Percentiles rank a stretch among this genome's conserved stretches.
phyloP scores from a whole-genome alignment of 1,140 invertebrate species.

The Papilio polyxenes region DNA sequence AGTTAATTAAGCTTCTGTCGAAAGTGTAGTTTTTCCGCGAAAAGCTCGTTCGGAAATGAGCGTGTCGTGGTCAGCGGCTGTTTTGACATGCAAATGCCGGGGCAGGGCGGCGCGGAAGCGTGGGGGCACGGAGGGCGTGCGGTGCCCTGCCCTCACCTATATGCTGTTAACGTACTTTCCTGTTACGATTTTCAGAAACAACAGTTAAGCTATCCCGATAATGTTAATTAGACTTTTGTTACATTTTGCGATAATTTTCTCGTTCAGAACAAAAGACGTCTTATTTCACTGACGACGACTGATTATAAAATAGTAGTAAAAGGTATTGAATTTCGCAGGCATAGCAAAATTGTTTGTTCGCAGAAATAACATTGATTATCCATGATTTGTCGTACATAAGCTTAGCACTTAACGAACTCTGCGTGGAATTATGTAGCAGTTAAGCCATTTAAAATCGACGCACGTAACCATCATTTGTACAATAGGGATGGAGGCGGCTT shows the following conservation, averaged over 20 bases:
- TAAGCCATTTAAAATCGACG: slow-evolving; percentile 24
- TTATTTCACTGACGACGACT: not conserved
- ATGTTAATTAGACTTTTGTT: not conserved
- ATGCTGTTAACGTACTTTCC: slow-evolving; percentile 28
- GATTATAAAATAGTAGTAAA: not conserved
- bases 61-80: slow-evolving; percentile 61
- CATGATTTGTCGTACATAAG: not conserved
- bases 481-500: slow-evolving; percentile 14
- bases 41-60: slow-evolving; percentile 65
- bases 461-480: slow-evolving; percentile 33
- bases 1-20: slow-evolving; percentile 50
- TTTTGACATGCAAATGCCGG: slow-evolving; percentile 71
- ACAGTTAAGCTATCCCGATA: slow-evolving; percentile 8
- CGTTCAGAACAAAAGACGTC: not conserved
- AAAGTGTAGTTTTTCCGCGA: slow-evolving; percentile 53
- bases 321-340: not conserved
- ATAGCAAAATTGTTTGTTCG: too few species aligned
- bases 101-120: slow-evolving; percentile 13
- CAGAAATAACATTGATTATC: slow-evolving; percentile 3
- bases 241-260: not conserved
- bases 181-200: slow-evolving; percentile 28
- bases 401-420: not conserved
- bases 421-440: slow-evolving; percentile 7
- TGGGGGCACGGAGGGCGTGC: slow-evolving; percentile 43
- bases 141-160: slow-evolving; percentile 33